phyloP scores from a whole-genome alignment of 1,140 invertebrate species.

The Sycophaga agraensis region DNA sequence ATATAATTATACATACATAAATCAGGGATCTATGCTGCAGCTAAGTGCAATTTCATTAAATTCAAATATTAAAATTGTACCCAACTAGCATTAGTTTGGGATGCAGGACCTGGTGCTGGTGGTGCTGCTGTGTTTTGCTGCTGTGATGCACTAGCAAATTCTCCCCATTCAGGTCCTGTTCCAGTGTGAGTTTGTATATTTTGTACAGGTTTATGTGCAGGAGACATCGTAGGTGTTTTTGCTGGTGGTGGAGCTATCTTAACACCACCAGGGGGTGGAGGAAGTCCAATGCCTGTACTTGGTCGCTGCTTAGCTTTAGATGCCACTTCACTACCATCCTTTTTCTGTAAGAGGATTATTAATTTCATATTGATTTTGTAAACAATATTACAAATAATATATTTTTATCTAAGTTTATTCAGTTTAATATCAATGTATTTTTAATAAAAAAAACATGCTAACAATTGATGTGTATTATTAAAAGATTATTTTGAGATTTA shows the following conservation, averaged over 20 bases:
- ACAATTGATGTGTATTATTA: no score
- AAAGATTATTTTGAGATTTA: no score
- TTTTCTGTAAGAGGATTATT: constrained; percentile 66
- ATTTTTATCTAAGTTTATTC: no score
- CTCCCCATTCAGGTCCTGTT: constrained; percentile 70
- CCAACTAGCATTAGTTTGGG: constrained; percentile 65
- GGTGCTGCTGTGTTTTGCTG: constrained; percentile 34
- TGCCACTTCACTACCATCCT: constrained; percentile 76
- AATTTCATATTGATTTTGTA: no score
- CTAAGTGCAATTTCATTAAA: constrained; percentile 36
- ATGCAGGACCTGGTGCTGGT: constrained; percentile 49
- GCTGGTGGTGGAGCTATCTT: constrained; percentile 69
- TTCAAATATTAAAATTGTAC: constrained; percentile 67
- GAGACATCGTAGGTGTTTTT: constrained; percentile 68
- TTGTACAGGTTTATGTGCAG: constrained; percentile 65
- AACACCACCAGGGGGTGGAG: constrained; percentile 80
- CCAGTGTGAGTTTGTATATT: constrained; percentile 57
- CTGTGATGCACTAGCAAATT: constrained; percentile 67
- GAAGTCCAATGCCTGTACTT: constrained; percentile 67
- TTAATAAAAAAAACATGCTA: no score
- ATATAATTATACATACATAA: constrained; percentile 38
- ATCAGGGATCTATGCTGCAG: constrained; percentile 38
- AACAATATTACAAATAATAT: background rate
- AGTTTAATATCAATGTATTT: no score
- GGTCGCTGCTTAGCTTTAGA: constrained; percentile 65